Evolutionary conservation across 2,113 vertebrate genomes (phyloP), one percentile per base, ranked within the genome.

Genomic region (Theropithecus gelada): DNA sequence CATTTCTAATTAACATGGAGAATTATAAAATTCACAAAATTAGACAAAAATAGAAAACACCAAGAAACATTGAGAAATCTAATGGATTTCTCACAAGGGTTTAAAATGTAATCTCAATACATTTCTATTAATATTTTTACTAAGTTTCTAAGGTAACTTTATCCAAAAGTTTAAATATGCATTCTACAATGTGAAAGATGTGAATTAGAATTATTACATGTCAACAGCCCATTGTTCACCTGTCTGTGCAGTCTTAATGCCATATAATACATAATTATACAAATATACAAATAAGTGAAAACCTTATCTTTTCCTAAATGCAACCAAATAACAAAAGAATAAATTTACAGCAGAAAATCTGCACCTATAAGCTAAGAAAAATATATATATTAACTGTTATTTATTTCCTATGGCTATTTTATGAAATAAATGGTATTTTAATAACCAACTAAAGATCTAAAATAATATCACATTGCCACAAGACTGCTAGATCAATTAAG

Each of bases 351-450:
- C 14, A 64, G 40, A 88, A 94, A 90, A 64, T 32, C 43, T 82
- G 30, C 22, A 90, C 43, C 57, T 88, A 48, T 30, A 88, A 91
- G 12, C 48, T 88, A 82, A 73, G 32, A 59, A 97, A 84, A 95
- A 92, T 81, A 22, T 75, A 10, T 72, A 17, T 94, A 40, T 90
- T 92, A 97, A 90, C 35, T 94, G 14, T 70, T 78, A 48, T 52
- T 83, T 57, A n/a, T 14, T 79, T 92, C 79, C n/a, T 70, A 30
- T 89, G 52, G 73, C 70, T 98, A 82, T 76, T 97, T 76, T 82
- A 97, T 97, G 61, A 95, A 89, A 96, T 95, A 97, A 96, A 59
- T 52, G 61, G 52, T 70, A 90, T 68, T 90, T 96, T 94, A 91
- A 95, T 81, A 95, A 75, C 45, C 45, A 88, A 88, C 32, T 27